Base-by-base conservation (phyloP, 2,113 vertebrate genomes). In the Muntiacus reevesi region DNA sequence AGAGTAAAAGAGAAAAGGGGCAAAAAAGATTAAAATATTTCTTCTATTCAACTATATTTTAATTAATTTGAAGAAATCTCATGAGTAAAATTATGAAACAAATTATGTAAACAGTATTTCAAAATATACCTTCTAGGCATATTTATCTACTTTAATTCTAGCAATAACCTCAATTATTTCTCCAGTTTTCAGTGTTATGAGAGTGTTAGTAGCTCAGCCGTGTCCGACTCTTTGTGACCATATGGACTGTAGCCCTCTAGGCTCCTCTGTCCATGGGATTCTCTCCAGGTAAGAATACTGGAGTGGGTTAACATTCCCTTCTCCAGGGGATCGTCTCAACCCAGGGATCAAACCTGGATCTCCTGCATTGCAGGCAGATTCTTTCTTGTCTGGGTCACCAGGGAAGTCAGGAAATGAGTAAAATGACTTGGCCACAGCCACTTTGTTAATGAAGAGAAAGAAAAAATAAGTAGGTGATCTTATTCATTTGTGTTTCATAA, bases 381-480 rank as follows among this genome's bases (percentile, higher is more conserved):
- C 21, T 74, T 25, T 74, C 10, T 3, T 74, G 67, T 74, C 36
- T 74, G 23, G 40, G n/a, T 40, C 67, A 74, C 67, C 5, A 74
- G 23, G 36, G 21, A 40, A 40, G 67, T 21, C 10, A 74, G 67
- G n/a, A 89, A 33, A 87, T 43, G 62, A 91, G 3, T 27, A 92
- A 84, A 78, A 85, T 40, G 54, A 79, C 28, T 96, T 84, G 12
- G 43, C n/a, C 19, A 57, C 93, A 52, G 33, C 86, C 79, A 82
- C 27, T 40, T 93, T 87, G n/a, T 82, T 95, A 76, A 57, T 90
- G 33, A 59, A 92, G 47, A 96, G n/a, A 91, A 92, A 45, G 23
- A 83, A 79, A 54, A 40, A 94, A 27, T 27, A 93, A 90, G 83
- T 59, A 4, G 9, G 87, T 96, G 12, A 43, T 74, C 19, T 85